These are phyloP conservation scores for Pseudocheirus occidentalis DNA, from an alignment of 2,797 vertebrate species.

Conservation along the genomic window DNA sequence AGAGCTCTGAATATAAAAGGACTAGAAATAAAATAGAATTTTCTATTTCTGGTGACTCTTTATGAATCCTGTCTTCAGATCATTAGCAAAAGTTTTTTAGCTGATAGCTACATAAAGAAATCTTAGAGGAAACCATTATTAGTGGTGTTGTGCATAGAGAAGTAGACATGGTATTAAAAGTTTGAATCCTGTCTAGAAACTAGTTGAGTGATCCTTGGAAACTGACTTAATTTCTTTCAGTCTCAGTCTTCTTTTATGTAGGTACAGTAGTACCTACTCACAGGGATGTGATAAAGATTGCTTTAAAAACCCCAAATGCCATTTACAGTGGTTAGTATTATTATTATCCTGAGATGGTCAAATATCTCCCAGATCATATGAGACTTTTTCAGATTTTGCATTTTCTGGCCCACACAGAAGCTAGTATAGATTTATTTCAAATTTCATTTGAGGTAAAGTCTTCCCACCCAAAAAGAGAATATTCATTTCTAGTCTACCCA, in stretches of 20 bases:
- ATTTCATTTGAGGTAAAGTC: slow-evolving; percentile 29
- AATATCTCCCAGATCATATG: background rate
- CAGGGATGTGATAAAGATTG: background rate
- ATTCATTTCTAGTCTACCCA: background rate
- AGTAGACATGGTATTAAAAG: background rate
- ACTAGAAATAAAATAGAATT: slow-evolving; percentile 8
- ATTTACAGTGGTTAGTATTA: background rate
- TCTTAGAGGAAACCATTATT: background rate
- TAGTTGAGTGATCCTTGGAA: background rate
- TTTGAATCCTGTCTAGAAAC: background rate
- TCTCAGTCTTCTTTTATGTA: background rate
- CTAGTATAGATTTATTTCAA: background rate
- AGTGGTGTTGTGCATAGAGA: background rate
- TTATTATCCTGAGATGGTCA: background rate
- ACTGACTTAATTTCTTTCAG: background rate
- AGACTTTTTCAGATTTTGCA: background rate
- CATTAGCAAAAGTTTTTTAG: background rate
- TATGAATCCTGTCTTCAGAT: slow-evolving; percentile 15
- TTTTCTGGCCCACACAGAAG: background rate
- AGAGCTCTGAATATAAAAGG: slow-evolving; percentile 19
- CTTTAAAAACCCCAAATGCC: background rate
- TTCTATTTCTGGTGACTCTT: background rate
- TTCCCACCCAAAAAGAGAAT: background rate
- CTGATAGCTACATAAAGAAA: background rate
- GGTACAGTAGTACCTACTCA: background rate